Conservation (phyloP, 2,797 vertebrate species). For the Alectoris magna region DNA sequence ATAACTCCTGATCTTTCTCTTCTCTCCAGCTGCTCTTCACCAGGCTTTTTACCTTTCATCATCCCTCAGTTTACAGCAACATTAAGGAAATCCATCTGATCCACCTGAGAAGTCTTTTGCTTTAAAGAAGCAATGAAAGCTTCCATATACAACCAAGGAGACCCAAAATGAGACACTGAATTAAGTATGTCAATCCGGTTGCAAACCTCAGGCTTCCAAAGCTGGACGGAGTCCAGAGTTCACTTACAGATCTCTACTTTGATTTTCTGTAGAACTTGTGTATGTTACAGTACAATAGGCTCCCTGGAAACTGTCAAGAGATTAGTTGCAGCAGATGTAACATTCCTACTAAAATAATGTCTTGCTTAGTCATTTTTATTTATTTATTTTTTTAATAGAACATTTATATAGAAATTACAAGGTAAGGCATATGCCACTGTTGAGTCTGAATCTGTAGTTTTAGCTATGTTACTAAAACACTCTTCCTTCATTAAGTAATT, state of each 20-base stretch:
- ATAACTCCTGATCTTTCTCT: neutral
- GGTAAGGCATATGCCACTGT: neutral
- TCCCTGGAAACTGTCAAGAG: neutral
- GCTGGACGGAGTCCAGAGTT: accelerated
- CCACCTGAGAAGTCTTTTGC: neutral
- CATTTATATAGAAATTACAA: neutral
- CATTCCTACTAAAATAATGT: neutral
- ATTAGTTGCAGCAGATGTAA: neutral
- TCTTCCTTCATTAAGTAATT: slow-evolving; percentile 27
- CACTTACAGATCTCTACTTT: neutral
- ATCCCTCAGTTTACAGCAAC: neutral
- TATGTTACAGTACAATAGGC: neutral
- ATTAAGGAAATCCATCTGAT: neutral
- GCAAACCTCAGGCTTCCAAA: neutral
- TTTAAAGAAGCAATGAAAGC: neutral
- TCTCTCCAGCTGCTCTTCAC: neutral
- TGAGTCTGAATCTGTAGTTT: neutral
- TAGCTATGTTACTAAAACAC: slow-evolving; percentile 4
- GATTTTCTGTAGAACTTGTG: neutral
- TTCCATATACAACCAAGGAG: neutral
- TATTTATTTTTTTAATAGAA: neutral
- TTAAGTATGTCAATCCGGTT: neutral
- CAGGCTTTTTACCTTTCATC: neutral
- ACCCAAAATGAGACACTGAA: neutral
- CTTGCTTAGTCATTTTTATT: neutral